phyloP scores from a whole-genome alignment of 2,113 vertebrate species.

The Pollimyrus isidori region DNA sequence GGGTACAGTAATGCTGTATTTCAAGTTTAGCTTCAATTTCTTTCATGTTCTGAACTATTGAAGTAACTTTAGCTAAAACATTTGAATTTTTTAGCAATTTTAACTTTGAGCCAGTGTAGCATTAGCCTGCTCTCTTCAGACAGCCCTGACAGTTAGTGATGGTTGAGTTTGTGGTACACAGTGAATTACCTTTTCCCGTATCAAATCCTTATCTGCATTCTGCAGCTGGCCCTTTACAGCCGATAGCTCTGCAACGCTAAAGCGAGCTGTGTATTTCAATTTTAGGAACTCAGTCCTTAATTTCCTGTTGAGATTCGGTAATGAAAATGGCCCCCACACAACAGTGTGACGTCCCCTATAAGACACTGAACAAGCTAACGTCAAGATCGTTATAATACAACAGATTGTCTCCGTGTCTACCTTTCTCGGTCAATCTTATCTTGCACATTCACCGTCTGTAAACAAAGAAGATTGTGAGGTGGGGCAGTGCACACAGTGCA shows the following conservation, averaged over 20 bases:
- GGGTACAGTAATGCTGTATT: background rate
- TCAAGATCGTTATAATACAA: background rate
- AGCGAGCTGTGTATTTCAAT: background rate
- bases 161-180: background rate
- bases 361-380: background rate
- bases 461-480: constrained; percentile 7
- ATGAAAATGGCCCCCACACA: background rate
- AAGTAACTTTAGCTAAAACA: background rate
- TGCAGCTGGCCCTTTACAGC: background rate
- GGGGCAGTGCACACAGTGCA: background rate
- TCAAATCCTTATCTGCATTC: background rate
- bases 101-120: background rate
- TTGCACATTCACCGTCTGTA: constrained; percentile 36
- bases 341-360: background rate
- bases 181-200: background rate
- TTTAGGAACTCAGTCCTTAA: background rate
- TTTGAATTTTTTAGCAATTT: background rate
- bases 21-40: background rate
- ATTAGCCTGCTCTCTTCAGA: background rate
- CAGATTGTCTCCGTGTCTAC: constrained; percentile 29
- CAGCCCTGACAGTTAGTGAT: background rate
- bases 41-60: background rate
- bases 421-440: constrained; percentile 26
- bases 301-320: background rate
- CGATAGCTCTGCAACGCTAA: background rate